These are phyloP conservation scores for Sycophaga agraensis DNA, from an alignment of 1,140 invertebrate genomes.

Conservation along the genomic window DNA sequence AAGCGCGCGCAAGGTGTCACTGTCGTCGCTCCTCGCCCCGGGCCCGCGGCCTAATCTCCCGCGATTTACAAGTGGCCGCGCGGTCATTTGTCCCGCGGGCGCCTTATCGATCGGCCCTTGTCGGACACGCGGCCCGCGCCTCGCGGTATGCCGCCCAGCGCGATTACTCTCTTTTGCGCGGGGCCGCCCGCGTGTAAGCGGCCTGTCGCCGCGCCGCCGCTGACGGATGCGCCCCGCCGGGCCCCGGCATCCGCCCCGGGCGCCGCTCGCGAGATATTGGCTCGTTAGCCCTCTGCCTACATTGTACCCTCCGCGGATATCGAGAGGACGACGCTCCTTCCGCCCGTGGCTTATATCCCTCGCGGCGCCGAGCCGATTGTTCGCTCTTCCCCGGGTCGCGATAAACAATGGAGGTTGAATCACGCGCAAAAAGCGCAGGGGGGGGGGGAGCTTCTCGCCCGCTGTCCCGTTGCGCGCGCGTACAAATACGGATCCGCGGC, in stretches of 20 bases:
- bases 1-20: slow-evolving; percentile 20
- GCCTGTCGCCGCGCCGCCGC: background rate
- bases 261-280: too few species aligned
- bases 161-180: background rate
- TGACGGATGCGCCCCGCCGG: background rate
- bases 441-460: too few species aligned
- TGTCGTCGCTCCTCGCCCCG: background rate
- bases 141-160: slow-evolving; percentile 29
- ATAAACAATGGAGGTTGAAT: too few species aligned
- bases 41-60: slow-evolving; percentile 43
- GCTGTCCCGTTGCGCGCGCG: too few species aligned
- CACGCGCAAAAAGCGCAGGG: too few species aligned
- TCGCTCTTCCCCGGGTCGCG: too few species aligned
- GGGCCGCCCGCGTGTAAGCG: background rate
- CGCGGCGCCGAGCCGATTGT: too few species aligned
- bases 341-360: too few species aligned
- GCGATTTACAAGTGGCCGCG: slow-evolving; percentile 38
- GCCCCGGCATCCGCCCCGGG: background rate
- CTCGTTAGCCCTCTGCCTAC: too few species aligned
- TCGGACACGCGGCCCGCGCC: background rate
- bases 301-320: too few species aligned
- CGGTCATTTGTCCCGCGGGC: slow-evolving; percentile 1
- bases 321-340: too few species aligned
- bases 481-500: too few species aligned
- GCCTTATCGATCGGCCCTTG: slow-evolving; percentile 27